phyloP scores from a whole-genome alignment of 2,113 vertebrate species.

The Edolisoma coerulescens region DNA sequence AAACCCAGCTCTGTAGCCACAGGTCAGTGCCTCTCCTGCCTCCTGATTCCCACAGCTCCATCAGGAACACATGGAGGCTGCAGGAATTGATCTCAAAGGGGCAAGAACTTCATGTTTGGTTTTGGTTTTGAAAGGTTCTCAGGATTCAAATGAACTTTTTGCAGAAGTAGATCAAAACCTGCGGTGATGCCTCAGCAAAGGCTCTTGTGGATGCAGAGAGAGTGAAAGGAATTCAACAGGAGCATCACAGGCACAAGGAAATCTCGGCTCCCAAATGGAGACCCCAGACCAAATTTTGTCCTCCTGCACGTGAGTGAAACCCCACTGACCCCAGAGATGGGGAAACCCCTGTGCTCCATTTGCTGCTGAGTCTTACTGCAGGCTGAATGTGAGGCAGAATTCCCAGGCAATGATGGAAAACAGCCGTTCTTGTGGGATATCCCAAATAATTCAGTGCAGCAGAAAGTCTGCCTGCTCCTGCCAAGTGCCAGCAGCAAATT shows the following conservation, averaged over 20 bases:
- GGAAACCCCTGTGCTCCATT: background rate
- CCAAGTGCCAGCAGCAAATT: background rate
- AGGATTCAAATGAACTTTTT: background rate
- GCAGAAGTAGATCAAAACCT: background rate
- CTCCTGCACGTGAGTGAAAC: background rate
- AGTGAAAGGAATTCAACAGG: background rate
- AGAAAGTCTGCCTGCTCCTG: background rate
- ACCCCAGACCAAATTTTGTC: background rate
- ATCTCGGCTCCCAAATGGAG: background rate
- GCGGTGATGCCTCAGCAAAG: background rate
- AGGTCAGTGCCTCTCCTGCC: background rate
- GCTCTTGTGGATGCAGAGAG: background rate
- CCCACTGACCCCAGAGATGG: background rate
- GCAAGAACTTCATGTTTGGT: fast-evolving
- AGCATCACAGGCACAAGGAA: background rate
- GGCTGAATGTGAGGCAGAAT: background rate
- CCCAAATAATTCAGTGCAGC: background rate
- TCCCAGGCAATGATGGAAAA: background rate
- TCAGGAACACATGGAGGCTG: background rate
- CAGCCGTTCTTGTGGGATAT: background rate
- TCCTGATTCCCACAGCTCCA: background rate
- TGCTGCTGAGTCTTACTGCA: background rate
- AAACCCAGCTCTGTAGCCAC: background rate
- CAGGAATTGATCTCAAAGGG: background rate
- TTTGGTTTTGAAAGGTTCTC: background rate